phyloP scores from a whole-genome alignment of 2,797 vertebrate genomes.

The Trachurus trachurus region DNA sequence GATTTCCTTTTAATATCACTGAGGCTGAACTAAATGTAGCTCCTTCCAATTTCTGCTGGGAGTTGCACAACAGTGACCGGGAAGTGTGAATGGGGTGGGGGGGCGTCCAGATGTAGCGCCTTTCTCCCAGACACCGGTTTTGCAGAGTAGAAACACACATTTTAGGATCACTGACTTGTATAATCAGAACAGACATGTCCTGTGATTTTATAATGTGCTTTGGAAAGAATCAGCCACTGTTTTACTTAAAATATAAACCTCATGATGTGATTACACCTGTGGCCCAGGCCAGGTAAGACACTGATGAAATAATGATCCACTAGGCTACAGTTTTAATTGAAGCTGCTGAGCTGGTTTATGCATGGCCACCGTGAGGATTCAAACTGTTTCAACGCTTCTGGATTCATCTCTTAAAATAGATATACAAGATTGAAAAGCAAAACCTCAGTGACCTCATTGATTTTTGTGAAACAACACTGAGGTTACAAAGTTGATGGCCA shows the following conservation, averaged over 20 bases:
- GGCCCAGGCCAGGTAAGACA: background rate
- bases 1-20: conserved; percentile 27
- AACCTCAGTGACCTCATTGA: conserved; percentile 12
- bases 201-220: background rate
- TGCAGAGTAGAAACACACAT: too few relatives aligned
- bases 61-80: too few relatives aligned
- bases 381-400: background rate
- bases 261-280: conserved; percentile 18
- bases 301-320: conserved; percentile 1
- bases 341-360: conserved; percentile 21
- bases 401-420: background rate
- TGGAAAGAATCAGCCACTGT: background rate
- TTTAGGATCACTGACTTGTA: too few relatives aligned
- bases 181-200: too few relatives aligned
- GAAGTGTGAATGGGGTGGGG: too few relatives aligned
- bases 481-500: conserved; percentile 12
- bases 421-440: conserved; percentile 1
- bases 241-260: background rate
- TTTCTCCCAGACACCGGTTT: too few relatives aligned
- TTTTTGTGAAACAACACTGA: conserved; percentile 33
- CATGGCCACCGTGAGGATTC: background rate
- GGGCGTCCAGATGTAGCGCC: too few relatives aligned
- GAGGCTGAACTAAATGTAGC: conserved; percentile 1
- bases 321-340: conserved; percentile 27
- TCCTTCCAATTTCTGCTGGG: too few relatives aligned